phyloP scores from a whole-genome alignment of 2,113 vertebrate species.

The Lipophrys pholis region DNA sequence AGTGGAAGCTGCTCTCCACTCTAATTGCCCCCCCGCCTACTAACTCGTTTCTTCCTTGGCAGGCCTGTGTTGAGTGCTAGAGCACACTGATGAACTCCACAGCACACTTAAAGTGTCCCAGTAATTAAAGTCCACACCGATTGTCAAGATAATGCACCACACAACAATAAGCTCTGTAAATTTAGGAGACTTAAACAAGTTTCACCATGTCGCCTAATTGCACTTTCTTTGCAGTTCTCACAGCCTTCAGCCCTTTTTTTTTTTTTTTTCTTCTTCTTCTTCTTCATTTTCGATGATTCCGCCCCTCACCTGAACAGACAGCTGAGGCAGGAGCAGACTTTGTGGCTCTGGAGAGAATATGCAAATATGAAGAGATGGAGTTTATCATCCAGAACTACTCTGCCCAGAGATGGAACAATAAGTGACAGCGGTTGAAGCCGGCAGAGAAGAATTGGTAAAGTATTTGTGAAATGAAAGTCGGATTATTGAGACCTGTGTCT shows the following conservation, averaged over 20 bases:
- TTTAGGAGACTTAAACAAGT: slow-evolving; percentile 54
- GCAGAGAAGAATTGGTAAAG: slow-evolving; percentile 48
- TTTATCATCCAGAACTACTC: slow-evolving; percentile 79
- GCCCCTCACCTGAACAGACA: slow-evolving; percentile 55
- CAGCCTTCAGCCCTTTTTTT: slow-evolving; percentile 10
- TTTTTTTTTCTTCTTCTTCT: slow-evolving; percentile 12
- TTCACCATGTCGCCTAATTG: slow-evolving; percentile 40
- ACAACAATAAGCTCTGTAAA: slow-evolving; percentile 60
- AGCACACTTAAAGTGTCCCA: slow-evolving; percentile 61
- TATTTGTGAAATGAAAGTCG: slow-evolving; percentile 68
- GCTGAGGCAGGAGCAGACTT: slow-evolving; percentile 23
- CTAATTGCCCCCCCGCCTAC: slow-evolving; percentile 71
- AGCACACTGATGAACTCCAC: slow-evolving; percentile 62
- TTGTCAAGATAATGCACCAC: slow-evolving; percentile 61
- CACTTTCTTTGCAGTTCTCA: slow-evolving; percentile 17
- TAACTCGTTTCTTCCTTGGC: slow-evolving; percentile 51
- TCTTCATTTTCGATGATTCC: slow-evolving; percentile 7
- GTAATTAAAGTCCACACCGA: slow-evolving; percentile 75
- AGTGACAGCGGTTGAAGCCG: slow-evolving; percentile 63
- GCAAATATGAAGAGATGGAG: slow-evolving; percentile 72
- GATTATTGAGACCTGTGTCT: slow-evolving; percentile 72
- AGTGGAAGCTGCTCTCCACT: slow-evolving; percentile 70
- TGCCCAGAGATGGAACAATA: slow-evolving; percentile 63
- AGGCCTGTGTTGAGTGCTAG: slow-evolving; percentile 54
- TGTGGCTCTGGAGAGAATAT: slow-evolving; percentile 61